Evolutionary conservation across 1,140 invertebrate genomes (phyloP).

Genomic region (Nylanderia fulva): DNA sequence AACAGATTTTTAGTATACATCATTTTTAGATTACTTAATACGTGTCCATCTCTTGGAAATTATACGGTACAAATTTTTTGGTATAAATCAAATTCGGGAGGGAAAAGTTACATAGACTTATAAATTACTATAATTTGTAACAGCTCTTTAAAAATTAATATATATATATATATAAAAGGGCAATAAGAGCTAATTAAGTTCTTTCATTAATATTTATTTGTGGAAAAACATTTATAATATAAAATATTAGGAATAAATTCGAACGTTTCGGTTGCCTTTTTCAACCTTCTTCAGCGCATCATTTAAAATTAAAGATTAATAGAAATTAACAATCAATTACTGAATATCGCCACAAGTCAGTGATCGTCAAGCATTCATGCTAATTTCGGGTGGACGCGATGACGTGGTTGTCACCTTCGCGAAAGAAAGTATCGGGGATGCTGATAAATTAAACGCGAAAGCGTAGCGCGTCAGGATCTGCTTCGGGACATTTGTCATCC

Average conservation of each 20-base stretch:
- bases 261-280: too few species aligned
- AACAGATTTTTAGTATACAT: background rate
- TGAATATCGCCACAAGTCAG: too few species aligned
- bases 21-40: background rate
- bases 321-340: too few species aligned
- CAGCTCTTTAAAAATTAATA: too few species aligned
- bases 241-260: too few species aligned
- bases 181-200: too few species aligned
- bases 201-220: too few species aligned
- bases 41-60: background rate
- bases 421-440: conserved; percentile 44
- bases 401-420: conserved; percentile 24
- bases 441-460: conserved; percentile 51
- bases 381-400: conserved; percentile 14
- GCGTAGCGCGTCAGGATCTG: conserved; percentile 36
- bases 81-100: background rate
- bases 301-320: too few species aligned
- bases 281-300: too few species aligned
- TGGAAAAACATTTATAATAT: too few species aligned
- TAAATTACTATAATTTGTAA: too few species aligned
- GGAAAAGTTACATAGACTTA: background rate
- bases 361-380: conserved; percentile 12
- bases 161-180: too few species aligned
- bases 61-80: background rate
- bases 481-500: conserved; percentile 52